Conservation (phyloP, 2,888 invertebrate species). For the Leptopilina myrica region DNA sequence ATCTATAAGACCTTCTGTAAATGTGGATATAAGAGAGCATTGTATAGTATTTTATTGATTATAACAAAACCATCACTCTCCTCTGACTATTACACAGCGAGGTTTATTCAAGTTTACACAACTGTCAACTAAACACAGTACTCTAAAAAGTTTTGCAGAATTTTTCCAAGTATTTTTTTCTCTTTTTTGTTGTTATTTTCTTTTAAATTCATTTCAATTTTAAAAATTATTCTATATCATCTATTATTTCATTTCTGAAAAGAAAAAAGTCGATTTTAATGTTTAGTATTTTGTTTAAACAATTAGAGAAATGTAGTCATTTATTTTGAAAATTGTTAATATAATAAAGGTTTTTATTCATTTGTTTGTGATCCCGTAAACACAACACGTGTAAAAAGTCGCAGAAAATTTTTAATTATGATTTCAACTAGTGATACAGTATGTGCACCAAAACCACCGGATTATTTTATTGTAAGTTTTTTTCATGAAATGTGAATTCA, state of each 20-base stretch:
- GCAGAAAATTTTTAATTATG: not conserved
- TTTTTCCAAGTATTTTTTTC: not conserved
- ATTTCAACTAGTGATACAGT: not conserved
- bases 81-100: not conserved
- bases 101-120: constrained; percentile 10
- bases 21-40: constrained; percentile 6
- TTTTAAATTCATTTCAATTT: too few relatives aligned
- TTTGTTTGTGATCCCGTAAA: not conserved
- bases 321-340: not conserved
- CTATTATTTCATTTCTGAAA: too few relatives aligned
- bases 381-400: not conserved
- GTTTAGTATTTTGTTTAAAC: not conserved
- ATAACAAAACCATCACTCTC: constrained; percentile 5
- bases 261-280: too few relatives aligned
- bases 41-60: constrained; percentile 26
- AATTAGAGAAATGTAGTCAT: not conserved
- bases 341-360: not conserved
- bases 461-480: constrained; percentile 37
- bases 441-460: constrained; percentile 5
- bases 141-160: not conserved
- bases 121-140: not conserved
- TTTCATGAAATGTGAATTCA: constrained; percentile 21
- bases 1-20: not conserved
- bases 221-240: too few relatives aligned
- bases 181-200: too few relatives aligned